Evolutionary conservation across 1,140 invertebrate genomes (phyloP), one percentile per base, ranked within the genome.

Genomic region (Neodiprion lecontei): DNA sequence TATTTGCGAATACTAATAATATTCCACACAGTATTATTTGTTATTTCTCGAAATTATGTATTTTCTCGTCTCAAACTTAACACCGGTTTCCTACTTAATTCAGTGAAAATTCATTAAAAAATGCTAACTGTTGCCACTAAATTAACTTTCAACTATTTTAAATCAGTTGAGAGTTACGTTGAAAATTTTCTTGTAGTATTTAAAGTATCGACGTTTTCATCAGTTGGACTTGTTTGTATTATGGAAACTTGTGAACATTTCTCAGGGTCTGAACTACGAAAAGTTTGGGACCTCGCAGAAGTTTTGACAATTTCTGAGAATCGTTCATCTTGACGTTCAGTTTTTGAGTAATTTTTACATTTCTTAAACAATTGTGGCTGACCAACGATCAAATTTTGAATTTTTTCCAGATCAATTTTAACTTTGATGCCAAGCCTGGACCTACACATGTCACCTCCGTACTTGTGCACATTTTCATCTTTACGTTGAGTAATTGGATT

Each of bases 391-490:
- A 87, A 75, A 12, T 70, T 75, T 53, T 78, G 75, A 72, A 88
- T 84, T 76, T 83, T 86, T 7, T 78, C 77, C 11, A 88, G 77
- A 76, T 88, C 86, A 50, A 87, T 86, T 68, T 86, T 87, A 23
- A 88, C 81, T 82, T 81, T 86, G 21, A 82, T 75, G 50, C 79
- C 72, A 3, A 68, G 17, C 53, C 53, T 4, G 53, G 53, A 3
- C 53, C 53, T 61, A 61, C 28, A 40, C 28, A 40, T 40, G 2
- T 40, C 5, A 40, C 28, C 28, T 61, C n/a, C 53, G 9, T 61
- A 12, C 11, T 17, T 61, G 9, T 61, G 53, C 11, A 12, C 8
- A 61, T 61, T 61, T 17, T 9, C 8, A 61, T 61, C 53, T 40
- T 40, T 40, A 40, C 28, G 28, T 40, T 3, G 28, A 40, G 28